phyloP scores from a whole-genome alignment of 2,797 vertebrate species.

The Oreortyx pictus region DNA sequence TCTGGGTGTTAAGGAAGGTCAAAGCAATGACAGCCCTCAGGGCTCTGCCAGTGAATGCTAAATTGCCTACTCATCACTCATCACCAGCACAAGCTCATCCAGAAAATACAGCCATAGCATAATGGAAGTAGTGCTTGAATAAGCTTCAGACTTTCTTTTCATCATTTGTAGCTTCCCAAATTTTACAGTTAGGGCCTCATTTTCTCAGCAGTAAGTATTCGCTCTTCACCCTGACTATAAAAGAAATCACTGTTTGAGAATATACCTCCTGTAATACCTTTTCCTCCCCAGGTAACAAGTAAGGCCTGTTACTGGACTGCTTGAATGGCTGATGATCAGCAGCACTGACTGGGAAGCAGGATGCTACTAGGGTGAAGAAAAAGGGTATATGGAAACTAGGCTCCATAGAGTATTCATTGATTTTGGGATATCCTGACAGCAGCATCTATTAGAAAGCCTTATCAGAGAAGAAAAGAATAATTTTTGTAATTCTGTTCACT shows the following conservation, averaged over 20 bases:
- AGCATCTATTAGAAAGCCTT: not conserved
- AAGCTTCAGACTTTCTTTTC: constrained; percentile 33
- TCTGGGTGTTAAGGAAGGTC: not conserved
- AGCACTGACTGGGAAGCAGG: not conserved
- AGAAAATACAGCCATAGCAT: not conserved
- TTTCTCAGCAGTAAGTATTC: constrained; percentile 11
- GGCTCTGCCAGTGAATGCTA: constrained; percentile 10
- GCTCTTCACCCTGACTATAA: not conserved
- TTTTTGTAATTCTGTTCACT: not conserved
- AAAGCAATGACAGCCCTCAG: constrained; percentile 23
- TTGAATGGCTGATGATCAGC: not conserved
- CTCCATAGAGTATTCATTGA: not conserved
- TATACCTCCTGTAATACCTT: not conserved
- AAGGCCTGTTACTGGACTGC: not conserved
- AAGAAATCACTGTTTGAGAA: not conserved
- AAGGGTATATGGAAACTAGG: not conserved
- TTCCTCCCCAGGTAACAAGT: not conserved
- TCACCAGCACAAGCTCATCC: constrained; percentile 48
- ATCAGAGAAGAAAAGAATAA: not conserved
- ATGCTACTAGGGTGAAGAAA: not conserved
- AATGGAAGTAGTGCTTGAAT: constrained; percentile 29
- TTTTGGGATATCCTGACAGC: not conserved
- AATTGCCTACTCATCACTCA: constrained; percentile 22
- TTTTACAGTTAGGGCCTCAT: constrained; percentile 20
- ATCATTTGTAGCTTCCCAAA: constrained; percentile 4